phyloP scores from a whole-genome alignment of 2,113 vertebrate species.

The Nothoprocta pentlandii region DNA sequence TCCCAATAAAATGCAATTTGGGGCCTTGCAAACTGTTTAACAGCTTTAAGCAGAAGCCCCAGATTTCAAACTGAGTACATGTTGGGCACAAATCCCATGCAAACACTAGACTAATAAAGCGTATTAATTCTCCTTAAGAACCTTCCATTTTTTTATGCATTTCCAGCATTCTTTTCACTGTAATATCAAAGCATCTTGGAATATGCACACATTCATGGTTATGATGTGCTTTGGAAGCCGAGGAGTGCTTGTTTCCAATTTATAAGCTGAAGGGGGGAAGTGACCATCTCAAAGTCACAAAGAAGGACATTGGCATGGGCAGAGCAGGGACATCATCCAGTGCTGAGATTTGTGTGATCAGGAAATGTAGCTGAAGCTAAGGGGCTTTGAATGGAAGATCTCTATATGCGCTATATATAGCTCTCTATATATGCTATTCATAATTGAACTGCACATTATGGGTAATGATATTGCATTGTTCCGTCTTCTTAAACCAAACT shows the following conservation, averaged over 20 bases:
- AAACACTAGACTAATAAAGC: background rate
- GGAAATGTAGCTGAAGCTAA: background rate
- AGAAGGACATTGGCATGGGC: background rate
- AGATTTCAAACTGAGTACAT: background rate
- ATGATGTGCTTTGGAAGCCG: background rate
- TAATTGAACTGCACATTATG: background rate
- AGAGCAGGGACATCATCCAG: background rate
- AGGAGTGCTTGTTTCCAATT: background rate
- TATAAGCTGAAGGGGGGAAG: background rate
- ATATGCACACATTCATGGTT: background rate
- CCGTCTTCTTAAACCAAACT: background rate
- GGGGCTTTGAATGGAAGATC: background rate
- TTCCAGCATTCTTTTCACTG: background rate
- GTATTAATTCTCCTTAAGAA: background rate
- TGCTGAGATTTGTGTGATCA: background rate
- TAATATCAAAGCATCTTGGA: background rate
- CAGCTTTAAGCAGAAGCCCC: background rate
- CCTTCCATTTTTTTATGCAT: constrained; percentile 19
- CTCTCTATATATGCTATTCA: background rate
- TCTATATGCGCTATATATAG: background rate
- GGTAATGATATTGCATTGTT: background rate
- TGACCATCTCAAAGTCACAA: background rate
- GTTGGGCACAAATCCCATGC: background rate
- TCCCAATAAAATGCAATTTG: constrained; percentile 20
- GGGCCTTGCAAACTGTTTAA: constrained; percentile 16